Percentiles rank a stretch among this genome's conserved stretches.
Conservation (phyloP, 2,888 invertebrate genomes). For the Thymelicus sylvestris region DNA sequence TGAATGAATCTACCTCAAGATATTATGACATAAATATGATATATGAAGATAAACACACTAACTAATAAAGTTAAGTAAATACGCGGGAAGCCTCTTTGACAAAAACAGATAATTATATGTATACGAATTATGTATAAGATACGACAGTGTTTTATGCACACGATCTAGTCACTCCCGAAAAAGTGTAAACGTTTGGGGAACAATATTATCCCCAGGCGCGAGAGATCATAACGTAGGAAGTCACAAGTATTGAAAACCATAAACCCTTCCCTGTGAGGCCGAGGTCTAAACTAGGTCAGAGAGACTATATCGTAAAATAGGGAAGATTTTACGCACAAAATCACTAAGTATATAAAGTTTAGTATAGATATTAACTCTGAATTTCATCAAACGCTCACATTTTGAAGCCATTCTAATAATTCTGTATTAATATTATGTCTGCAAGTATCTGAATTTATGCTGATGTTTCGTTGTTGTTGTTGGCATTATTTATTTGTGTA, state of each 20-base stretch:
- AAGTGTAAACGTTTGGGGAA: constrained; percentile 23
- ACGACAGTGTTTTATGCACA: neutral
- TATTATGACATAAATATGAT: no score
- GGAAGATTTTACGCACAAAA: constrained; percentile 58
- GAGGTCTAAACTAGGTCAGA: constrained; percentile 73
- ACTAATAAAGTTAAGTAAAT: no score
- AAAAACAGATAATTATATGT: neutral
- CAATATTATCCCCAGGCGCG: constrained; percentile 42
- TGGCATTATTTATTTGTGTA: no score
- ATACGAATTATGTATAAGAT: no score
- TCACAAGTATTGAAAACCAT: constrained; percentile 76
- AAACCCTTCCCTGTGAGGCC: constrained; percentile 73
- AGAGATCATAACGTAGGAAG: constrained; percentile 38
- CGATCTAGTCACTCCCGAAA: constrained; percentile 12
- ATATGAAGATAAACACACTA: no score
- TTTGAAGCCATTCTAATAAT: no score
- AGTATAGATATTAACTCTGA: neutral
- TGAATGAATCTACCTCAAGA: no score
- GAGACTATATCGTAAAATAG: constrained; percentile 61
- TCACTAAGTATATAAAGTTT: constrained; percentile 11
- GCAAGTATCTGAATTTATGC: no score
- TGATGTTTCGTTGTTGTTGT: no score
- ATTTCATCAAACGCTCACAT: no score
- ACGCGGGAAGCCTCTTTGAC: neutral
- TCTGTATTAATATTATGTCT: no score